Conservation (phyloP, 2,888 invertebrate genomes). For the Asteroscopus sphinx region DNA sequence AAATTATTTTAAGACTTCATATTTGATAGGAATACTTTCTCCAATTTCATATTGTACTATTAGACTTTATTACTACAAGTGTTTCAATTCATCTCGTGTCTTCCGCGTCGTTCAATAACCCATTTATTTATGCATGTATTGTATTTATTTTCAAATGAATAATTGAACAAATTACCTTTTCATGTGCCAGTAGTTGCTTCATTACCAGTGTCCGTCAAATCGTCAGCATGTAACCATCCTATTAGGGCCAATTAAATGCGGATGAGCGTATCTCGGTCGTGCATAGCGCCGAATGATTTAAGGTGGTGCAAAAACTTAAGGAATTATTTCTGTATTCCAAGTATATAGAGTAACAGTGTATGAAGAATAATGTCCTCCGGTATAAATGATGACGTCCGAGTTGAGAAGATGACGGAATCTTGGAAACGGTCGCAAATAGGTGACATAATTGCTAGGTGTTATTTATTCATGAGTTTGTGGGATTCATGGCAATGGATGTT, state of each 20-base stretch:
- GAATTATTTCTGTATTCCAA: constrained; percentile 71
- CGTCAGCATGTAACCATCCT: constrained; percentile 51
- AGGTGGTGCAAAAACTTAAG: constrained; percentile 71
- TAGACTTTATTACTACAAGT: too few species aligned
- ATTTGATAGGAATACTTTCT: too few species aligned
- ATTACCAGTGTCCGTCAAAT: neutral
- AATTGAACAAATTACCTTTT: too few species aligned
- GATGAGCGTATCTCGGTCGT: constrained; percentile 61
- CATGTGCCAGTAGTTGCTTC: neutral
- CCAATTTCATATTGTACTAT: too few species aligned
- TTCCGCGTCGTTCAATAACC: too few species aligned
- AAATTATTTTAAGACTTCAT: too few species aligned
- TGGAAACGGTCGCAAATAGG: constrained; percentile 35
- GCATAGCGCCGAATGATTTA: constrained; percentile 76
- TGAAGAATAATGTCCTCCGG: constrained; percentile 43
- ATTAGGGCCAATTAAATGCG: constrained; percentile 68
- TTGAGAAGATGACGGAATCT: constrained; percentile 43
- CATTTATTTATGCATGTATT: too few species aligned
- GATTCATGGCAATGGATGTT: constrained; percentile 31
- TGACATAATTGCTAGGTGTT: constrained; percentile 41
- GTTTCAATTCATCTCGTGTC: too few species aligned
- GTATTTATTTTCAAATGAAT: too few species aligned
- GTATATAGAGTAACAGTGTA: constrained; percentile 45
- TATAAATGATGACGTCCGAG: constrained; percentile 21
- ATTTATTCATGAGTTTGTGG: constrained; percentile 31